Conservation (phyloP, 2,113 vertebrate species). For the Megatriorchis doriae region DNA sequence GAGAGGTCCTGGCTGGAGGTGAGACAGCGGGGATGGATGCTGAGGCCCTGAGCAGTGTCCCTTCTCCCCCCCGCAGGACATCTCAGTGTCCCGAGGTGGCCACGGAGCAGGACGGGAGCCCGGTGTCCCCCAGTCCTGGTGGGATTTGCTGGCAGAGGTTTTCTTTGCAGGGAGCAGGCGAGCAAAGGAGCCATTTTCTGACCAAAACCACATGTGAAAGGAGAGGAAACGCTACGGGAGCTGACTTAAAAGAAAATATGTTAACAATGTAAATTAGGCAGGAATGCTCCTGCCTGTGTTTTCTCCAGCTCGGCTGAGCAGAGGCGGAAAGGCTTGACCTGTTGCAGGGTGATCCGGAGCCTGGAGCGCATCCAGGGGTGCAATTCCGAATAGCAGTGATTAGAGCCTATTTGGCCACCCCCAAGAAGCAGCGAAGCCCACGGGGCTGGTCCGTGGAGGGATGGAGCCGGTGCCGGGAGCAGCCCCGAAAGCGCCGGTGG, state of each 20-base stretch:
- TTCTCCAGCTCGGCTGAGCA: background rate
- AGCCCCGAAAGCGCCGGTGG: background rate
- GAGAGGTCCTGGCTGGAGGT: background rate
- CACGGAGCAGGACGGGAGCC: background rate
- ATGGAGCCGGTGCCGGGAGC: rapidly evolving
- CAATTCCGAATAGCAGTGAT: rapidly evolving
- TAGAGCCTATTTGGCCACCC: background rate
- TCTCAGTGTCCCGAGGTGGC: rapidly evolving
- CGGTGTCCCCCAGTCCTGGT: rapidly evolving
- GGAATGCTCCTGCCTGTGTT: background rate
- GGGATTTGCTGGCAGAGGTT: background rate
- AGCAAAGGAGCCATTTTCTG: background rate
- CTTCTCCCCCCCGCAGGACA: background rate
- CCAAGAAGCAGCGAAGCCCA: background rate
- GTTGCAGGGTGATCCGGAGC: background rate
- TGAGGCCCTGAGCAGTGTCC: background rate
- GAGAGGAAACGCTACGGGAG: background rate
- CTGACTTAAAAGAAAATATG: background rate
- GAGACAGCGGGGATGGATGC: background rate
- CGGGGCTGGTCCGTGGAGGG: rapidly evolving
- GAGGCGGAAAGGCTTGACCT: background rate
- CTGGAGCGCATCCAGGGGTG: background rate
- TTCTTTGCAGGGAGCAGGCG: background rate
- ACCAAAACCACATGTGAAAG: background rate
- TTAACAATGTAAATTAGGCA: background rate